Evolutionary conservation across 2,113 vertebrate genomes (phyloP).

Genomic region (Aplodontia rufa): DNA sequence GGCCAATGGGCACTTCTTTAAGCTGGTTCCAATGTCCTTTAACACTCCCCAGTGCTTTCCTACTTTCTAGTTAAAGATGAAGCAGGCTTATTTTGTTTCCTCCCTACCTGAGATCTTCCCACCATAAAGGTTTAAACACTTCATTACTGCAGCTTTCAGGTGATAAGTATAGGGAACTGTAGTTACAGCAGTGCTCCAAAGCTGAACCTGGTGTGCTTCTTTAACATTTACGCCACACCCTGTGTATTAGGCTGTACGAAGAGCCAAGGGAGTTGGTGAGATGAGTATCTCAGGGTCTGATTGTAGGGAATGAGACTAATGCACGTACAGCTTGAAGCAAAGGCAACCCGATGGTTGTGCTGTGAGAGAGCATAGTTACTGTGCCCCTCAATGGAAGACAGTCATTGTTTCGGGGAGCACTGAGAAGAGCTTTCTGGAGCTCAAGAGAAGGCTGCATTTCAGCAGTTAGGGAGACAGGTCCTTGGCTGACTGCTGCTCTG

Average conservation of each 20-base stretch:
- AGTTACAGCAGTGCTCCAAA: background rate
- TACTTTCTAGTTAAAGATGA: background rate
- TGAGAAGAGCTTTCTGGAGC: background rate
- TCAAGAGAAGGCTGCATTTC: background rate
- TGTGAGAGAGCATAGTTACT: background rate
- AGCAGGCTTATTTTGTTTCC: background rate
- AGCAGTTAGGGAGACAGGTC: background rate
- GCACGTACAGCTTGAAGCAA: background rate
- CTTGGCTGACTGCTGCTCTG: background rate
- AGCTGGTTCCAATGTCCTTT: background rate
- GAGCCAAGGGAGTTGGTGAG: background rate
- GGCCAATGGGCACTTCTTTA: too few species aligned
- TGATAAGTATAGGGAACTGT: background rate
- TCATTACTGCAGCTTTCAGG: background rate
- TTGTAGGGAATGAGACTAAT: background rate
- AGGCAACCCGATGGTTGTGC: background rate
- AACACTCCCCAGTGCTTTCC: background rate
- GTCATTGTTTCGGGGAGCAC: background rate
- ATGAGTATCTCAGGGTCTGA: background rate
- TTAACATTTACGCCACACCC: background rate
- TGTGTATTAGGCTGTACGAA: background rate
- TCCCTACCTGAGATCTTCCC: background rate
- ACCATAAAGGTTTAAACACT: background rate
- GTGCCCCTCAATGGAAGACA: background rate
- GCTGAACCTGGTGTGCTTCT: background rate